Evolutionary conservation across 2,888 invertebrate genomes (phyloP), one percentile per base, ranked within the genome.

Genomic region (Piscicola geometra): DNA sequence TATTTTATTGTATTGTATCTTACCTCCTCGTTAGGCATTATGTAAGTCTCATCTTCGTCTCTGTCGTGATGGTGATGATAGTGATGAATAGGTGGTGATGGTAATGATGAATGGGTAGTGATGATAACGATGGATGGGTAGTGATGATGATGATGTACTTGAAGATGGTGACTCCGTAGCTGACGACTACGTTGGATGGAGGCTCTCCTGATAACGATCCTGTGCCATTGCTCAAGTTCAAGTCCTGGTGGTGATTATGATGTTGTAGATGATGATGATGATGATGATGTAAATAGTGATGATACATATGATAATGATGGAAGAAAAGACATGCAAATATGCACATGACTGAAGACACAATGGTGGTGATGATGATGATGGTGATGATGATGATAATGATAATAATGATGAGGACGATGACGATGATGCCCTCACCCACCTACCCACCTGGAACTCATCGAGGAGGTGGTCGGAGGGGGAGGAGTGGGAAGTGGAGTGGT

Each of bases 141-240:
- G n/a, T 56, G 25, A n/a, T 41, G 25, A 9, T 56, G 60, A 56
- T n/a, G n/a, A n/a, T n/a, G n/a, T n/a, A n/a, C 60, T 56, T 56
- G 60, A 56, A 56, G n/a, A 56, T 15, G 60, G 21, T 18, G 12
- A 56, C 60, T 25, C 60, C 60, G 60, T 56, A 56, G n/a, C 60
- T 56, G 12, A 56, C 60, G 60, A n/a, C n/a, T n/a, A n/a, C n/a
- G n/a, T n/a, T n/a, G n/a, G n/a, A n/a, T n/a, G n/a, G n/a, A n/a
- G n/a, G n/a, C n/a, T n/a, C n/a, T n/a, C n/a, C n/a, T n/a, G n/a
- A n/a, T n/a, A n/a, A n/a, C n/a, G n/a, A n/a, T n/a, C n/a, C n/a
- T n/a, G n/a, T n/a, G n/a, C n/a, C n/a, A n/a, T n/a, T n/a, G n/a
- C n/a, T n/a, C n/a, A n/a, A n/a, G n/a, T n/a, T n/a, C n/a, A n/a